Evolutionary conservation across 2,113 vertebrate genomes (phyloP).

Genomic region (Rhadina sibilatrix): DNA sequence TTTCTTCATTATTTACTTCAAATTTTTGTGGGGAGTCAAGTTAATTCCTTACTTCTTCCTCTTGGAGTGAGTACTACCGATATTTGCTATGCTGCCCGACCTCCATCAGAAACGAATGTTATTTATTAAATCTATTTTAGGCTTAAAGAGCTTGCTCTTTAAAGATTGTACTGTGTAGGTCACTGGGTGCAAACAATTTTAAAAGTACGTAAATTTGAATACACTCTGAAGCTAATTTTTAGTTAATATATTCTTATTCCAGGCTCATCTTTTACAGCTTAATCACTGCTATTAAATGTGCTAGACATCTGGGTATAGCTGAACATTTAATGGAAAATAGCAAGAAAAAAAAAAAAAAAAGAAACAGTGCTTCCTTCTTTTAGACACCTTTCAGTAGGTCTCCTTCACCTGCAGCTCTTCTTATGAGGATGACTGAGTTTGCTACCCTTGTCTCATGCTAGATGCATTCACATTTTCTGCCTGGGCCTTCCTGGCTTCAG

Average conservation of each 20-base stretch:
- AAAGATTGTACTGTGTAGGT: not conserved
- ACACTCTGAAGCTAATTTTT: not conserved
- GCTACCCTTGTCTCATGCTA: not conserved
- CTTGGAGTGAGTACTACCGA: not conserved
- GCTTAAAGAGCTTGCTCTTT: not conserved
- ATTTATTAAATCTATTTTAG: not conserved
- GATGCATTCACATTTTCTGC: not conserved
- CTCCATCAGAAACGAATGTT: not conserved
- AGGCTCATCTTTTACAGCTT: not conserved
- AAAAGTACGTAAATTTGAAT: not conserved
- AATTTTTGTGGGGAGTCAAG: not conserved
- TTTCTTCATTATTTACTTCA: not conserved
- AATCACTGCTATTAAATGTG: not conserved
- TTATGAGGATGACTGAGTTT: not conserved
- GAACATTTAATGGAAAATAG: not conserved
- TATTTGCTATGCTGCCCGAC: not conserved
- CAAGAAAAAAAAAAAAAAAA: not conserved
- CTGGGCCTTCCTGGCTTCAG: not conserved
- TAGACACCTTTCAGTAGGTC: not conserved
- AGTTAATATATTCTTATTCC: not conserved
- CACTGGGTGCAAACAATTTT: not conserved
- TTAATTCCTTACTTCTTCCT: not conserved
- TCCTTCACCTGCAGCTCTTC: not conserved
- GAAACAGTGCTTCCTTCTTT: not conserved
- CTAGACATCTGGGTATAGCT: not conserved